phyloP scores from a whole-genome alignment of 2,113 vertebrate genomes.

The Aegithalos caudatus region DNA sequence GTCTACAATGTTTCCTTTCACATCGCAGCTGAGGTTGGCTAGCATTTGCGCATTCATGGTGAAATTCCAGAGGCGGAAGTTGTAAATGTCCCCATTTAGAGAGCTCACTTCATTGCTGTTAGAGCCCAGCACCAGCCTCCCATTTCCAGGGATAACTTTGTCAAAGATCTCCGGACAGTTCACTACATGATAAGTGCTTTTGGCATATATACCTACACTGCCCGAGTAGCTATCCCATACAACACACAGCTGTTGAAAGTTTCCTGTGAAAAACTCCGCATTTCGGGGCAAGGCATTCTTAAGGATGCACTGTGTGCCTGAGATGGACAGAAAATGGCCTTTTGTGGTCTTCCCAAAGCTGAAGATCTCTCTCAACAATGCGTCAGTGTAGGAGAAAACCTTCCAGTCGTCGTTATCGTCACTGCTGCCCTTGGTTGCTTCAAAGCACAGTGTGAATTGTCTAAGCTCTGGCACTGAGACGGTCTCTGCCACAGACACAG shows the following conservation, averaged over 20 bases:
- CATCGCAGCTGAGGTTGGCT: constrained; percentile 79
- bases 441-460: constrained; percentile 88
- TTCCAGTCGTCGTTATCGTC: constrained; percentile 75
- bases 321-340: constrained; percentile 66
- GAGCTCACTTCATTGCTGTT: constrained; percentile 61
- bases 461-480: constrained; percentile 78
- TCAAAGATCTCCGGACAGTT: constrained; percentile 64
- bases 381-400: constrained; percentile 80
- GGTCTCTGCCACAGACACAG: constrained; percentile 66
- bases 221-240: constrained; percentile 75
- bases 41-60: constrained; percentile 78
- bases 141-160: constrained; percentile 70
- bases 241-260: constrained; percentile 82
- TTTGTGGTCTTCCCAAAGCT: constrained; percentile 70
- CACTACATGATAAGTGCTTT: constrained; percentile 52
- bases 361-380: constrained; percentile 43
- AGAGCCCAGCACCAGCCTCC: constrained; percentile 80
- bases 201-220: constrained; percentile 67
- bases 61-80: constrained; percentile 91
- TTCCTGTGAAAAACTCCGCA: constrained; percentile 73
- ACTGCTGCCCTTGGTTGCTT: constrained; percentile 72
- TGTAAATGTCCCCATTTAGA: constrained; percentile 87
- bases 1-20: constrained; percentile 85
- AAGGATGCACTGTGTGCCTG: constrained; percentile 72
- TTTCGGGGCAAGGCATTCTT: constrained; percentile 53